These are phyloP conservation scores for Nansenia antarctica DNA, from an alignment of 2,113 vertebrate species.

Conservation along the genomic window DNA sequence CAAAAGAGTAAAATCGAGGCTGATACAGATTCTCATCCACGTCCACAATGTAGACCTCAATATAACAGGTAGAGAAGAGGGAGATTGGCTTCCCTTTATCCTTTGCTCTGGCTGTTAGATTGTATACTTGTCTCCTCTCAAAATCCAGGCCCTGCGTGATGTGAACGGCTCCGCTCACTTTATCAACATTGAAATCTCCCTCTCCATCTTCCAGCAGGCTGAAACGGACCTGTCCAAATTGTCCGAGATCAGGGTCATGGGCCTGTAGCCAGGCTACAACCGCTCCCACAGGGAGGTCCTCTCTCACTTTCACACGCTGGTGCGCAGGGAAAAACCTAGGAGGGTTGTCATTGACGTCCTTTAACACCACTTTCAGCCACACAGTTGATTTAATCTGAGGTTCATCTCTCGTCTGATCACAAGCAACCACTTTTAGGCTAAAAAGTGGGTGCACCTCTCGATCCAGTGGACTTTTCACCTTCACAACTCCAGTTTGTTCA, in stretches of 20 bases:
- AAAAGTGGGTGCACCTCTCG: constrained; percentile 69
- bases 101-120: constrained; percentile 79
- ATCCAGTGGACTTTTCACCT: constrained; percentile 70
- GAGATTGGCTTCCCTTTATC: constrained; percentile 81
- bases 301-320: constrained; percentile 79
- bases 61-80: constrained; percentile 76
- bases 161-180: constrained; percentile 80
- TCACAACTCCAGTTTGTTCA: constrained; percentile 75
- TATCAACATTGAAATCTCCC: constrained; percentile 81
- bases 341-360: constrained; percentile 85
- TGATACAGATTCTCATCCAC: constrained; percentile 83
- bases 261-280: constrained; percentile 82
- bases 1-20: constrained; percentile 78
- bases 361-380: constrained; percentile 75
- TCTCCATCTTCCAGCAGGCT: constrained; percentile 78
- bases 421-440: constrained; percentile 78
- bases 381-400: constrained; percentile 75
- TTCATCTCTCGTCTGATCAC: constrained; percentile 76
- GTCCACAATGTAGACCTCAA: constrained; percentile 81
- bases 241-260: constrained; percentile 79
- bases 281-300: constrained; percentile 83
- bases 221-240: constrained; percentile 80
- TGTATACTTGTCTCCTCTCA: constrained; percentile 82
- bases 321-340: constrained; percentile 79
- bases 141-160: constrained; percentile 80